Percentiles rank a stretch among this genome's conserved stretches.
Evolutionary conservation across 2,888 invertebrate genomes (phyloP).

Genomic region (Sphaerophoria rueppellii): DNA sequence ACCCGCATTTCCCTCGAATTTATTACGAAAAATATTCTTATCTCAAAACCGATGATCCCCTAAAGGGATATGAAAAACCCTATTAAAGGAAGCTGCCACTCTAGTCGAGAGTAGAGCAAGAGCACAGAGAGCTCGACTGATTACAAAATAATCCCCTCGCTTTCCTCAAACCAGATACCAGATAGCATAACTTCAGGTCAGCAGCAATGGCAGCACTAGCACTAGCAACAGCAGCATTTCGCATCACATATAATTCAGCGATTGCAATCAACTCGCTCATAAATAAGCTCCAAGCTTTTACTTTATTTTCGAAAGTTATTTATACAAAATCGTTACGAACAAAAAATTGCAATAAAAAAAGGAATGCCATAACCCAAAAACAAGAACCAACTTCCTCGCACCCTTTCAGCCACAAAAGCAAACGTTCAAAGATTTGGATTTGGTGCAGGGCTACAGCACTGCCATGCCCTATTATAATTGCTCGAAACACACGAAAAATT

Average conservation of each 20-base stretch:
- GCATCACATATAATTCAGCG: constrained; percentile 52
- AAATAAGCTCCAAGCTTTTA: constrained; percentile 62
- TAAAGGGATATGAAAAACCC: constrained; percentile 40
- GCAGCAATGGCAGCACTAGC: constrained; percentile 17
- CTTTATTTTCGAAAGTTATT: constrained; percentile 33
- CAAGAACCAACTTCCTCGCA: constrained; percentile 18
- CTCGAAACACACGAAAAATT: not conserved
- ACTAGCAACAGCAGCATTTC: constrained; percentile 26
- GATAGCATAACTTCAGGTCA: not conserved
- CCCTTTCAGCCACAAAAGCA: constrained; percentile 39
- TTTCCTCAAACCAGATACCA: constrained; percentile 13
- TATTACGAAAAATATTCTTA: constrained; percentile 26
- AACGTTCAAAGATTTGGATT: constrained; percentile 50
- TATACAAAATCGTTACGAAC: constrained; percentile 18
- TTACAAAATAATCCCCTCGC: constrained; percentile 39
- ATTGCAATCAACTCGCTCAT: constrained; percentile 62
- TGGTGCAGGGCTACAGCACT: constrained; percentile 11
- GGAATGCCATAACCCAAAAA: not conserved
- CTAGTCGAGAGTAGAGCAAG: not conserved
- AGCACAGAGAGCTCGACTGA: constrained; percentile 17
- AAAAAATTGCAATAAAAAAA: not conserved
- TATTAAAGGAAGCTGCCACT: constrained; percentile 42
- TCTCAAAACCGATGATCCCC: constrained; percentile 34
- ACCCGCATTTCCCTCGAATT: constrained; percentile 13
- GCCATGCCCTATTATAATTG: not conserved